A percentile compares a stretch with the other conserved stretches of the same genome.
Conservation (phyloP, 1,140 invertebrate genomes). For the Musca domestica region DNA sequence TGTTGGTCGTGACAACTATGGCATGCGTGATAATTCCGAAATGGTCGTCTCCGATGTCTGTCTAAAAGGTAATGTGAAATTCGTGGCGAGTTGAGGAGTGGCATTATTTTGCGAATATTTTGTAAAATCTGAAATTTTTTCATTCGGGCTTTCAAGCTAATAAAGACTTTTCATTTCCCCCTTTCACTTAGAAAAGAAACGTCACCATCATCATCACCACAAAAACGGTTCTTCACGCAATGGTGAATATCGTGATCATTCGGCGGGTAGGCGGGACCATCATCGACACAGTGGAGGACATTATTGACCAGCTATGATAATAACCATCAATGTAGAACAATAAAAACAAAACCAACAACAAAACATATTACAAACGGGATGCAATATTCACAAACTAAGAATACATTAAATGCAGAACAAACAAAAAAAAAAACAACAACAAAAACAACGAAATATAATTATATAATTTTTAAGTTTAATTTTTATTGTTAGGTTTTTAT, state of each 20-base stretch:
- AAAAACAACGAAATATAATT: neutral
- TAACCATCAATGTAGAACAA: conserved; percentile 52
- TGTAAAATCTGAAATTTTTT: conserved; percentile 8
- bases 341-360: conserved; percentile 24
- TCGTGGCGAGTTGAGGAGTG: neutral
- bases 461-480: neutral
- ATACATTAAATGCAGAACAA: conserved; percentile 4
- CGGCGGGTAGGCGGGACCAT: conserved; percentile 47
- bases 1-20: conserved; percentile 58
- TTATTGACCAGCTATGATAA: conserved; percentile 54
- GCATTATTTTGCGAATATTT: neutral
- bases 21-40: conserved; percentile 76
- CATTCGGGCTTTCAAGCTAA: neutral
- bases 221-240: conserved; percentile 57
- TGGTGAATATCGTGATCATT: conserved; percentile 49
- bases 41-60: conserved; percentile 74
- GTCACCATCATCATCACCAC: conserved; percentile 83
- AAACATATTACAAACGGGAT: neutral
- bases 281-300: conserved; percentile 51
- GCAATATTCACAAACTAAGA: conserved; percentile 20
- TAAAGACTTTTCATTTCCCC: neutral
- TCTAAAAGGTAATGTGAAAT: conserved; percentile 38
- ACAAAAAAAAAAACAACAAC: neutral
- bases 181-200: conserved; percentile 63
- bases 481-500: too few relatives aligned